A percentile compares a stretch with the other conserved stretches of the same genome.
phyloP scores from a whole-genome alignment of 2,113 vertebrate genomes.

The Hippocampus mohnikei region DNA sequence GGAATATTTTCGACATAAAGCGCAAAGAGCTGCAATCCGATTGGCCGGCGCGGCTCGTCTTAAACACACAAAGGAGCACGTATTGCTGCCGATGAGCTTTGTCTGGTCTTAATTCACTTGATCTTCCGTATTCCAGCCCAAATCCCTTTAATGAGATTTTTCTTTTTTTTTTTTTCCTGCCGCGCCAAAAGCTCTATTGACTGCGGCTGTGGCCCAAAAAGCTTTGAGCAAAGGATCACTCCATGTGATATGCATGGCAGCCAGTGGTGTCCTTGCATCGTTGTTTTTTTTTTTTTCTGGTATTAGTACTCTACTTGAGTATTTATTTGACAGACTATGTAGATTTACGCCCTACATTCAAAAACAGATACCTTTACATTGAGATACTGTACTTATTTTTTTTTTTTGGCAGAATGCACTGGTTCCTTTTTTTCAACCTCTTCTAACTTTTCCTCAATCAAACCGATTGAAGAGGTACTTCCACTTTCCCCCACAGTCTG shows the following conservation, averaged over 20 bases:
- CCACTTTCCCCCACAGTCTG: neutral
- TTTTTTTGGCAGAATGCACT: neutral
- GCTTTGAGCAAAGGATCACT: constrained; percentile 48
- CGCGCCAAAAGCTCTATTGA: constrained; percentile 44
- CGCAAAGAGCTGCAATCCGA: constrained; percentile 4
- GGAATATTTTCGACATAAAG: constrained; percentile 5
- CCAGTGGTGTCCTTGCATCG: constrained; percentile 18
- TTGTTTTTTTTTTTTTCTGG: no score
- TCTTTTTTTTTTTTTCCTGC: constrained; percentile 18
- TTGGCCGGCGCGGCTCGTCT: constrained; percentile 15
- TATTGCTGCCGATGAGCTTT: constrained; percentile 25
- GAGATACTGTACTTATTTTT: neutral
- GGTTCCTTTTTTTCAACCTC: no score
- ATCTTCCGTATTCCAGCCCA: constrained; percentile 24
- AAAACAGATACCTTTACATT: neutral
- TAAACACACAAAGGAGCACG: constrained; percentile 23
- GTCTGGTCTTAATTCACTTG: constrained; percentile 35
- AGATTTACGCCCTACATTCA: neutral
- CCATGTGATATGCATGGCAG: constrained; percentile 53
- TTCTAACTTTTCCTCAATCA: neutral
- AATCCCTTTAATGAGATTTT: constrained; percentile 40
- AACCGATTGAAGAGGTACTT: neutral
- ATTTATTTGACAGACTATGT: no score
- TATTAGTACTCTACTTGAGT: no score
- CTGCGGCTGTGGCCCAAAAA: constrained; percentile 38